Evolutionary conservation across 2,888 invertebrate species (phyloP), one percentile per base, ranked within the genome.

Genomic region (Caenorhabditis doughertyi): DNA sequence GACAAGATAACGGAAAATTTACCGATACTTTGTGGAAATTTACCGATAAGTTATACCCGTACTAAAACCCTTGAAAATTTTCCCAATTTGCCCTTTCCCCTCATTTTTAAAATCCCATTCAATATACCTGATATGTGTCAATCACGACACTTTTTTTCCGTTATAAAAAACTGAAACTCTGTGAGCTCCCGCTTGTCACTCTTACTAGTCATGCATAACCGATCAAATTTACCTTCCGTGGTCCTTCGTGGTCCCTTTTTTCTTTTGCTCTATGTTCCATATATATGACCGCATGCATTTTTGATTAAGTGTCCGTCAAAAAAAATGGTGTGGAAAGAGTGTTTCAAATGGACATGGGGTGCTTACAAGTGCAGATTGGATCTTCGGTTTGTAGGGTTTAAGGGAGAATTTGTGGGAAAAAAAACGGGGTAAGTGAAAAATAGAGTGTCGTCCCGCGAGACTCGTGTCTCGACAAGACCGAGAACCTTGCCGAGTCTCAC

Each of bases 281-380:
- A 76, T 76, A 76, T 76, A 76, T 76, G 74, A 76, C 74, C 67
- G 74, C 74, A 76, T 76, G 74, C 74, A 76, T 76, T 76, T 76
- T 67, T 67, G 74, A 76, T 74, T 7, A 23, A 5, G 32, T 21
- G 55, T 53, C 53, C 42, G 49, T 39, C 62, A 60, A 60, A 60
- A 29, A 23, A 53, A 23, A n/a, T 27, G 23, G 53, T 27, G 53
- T 27, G 5, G 35, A 68, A 35, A 67, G 35, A 67, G 53, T 58
- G 70, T 71, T 71, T 71, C 51, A 23, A 47, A 39, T 39, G 16
- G 9, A 39, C 16, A 39, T n/a, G n/a, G n/a, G n/a, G n/a, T 9
- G 35, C 5, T 7, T 35, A 27, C 72, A 73, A 73, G 73, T 73
- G 73, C 73, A 73, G 64, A 64, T 65, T 64, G 55, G 73, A 56